phyloP scores from a whole-genome alignment of 30 jellyfish, hydroid and myxozoan species.

The Nemopilema nomurai region DNA sequence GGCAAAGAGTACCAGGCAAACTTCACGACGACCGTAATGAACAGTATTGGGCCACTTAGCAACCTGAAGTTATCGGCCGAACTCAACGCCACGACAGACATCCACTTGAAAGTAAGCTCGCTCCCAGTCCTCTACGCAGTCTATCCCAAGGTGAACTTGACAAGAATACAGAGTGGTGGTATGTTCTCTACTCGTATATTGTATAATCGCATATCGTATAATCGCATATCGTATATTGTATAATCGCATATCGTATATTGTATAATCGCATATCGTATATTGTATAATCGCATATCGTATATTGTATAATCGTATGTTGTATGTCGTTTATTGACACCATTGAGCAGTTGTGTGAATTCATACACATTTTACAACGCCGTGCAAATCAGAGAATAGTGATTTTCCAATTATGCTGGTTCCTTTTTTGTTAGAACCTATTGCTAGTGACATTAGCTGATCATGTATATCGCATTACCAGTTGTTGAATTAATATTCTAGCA shows the following conservation, averaged over 20 bases:
- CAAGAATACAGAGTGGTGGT: conserved; percentile 15
- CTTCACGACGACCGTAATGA: conserved; percentile 68
- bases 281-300: background rate
- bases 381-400: too few relatives aligned
- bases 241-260: background rate
- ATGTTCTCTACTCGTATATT: too few relatives aligned
- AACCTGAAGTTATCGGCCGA: conserved; percentile 48
- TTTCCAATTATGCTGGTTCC: too few relatives aligned
- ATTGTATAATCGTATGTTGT: background rate
- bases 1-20: conserved; percentile 40
- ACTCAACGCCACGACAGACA: conserved; percentile 46
- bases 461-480: too few relatives aligned
- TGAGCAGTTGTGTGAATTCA: too few relatives aligned
- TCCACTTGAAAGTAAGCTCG: conserved; percentile 21
- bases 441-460: too few relatives aligned
- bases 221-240: background rate
- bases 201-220: background rate
- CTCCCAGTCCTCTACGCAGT: conserved; percentile 78
- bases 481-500: too few relatives aligned
- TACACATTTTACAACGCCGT: too few relatives aligned
- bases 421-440: too few relatives aligned
- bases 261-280: background rate
- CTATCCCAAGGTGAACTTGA: conserved; percentile 79
- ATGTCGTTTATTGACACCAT: too few relatives aligned
- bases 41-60: conserved; percentile 69